phyloP scores from a whole-genome alignment of 2,113 vertebrate genomes.

The Natator depressus region DNA sequence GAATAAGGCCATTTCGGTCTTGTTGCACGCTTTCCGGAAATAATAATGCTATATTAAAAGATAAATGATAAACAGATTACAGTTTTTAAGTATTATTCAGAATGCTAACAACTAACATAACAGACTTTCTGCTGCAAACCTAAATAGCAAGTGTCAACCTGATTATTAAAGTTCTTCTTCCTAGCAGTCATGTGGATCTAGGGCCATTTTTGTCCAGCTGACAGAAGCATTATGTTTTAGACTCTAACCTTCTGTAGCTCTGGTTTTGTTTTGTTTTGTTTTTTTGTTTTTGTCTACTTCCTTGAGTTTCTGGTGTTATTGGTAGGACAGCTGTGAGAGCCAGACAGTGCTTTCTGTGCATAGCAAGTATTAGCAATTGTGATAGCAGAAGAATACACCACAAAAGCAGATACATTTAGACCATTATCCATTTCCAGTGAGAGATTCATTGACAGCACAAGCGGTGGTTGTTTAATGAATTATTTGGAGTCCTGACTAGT shows the following conservation, averaged over 20 bases:
- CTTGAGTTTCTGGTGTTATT: constrained; percentile 49
- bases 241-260: background rate
- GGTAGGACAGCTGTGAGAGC: constrained; percentile 41
- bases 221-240: constrained; percentile 61
- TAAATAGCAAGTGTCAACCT: constrained; percentile 72
- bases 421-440: constrained; percentile 57
- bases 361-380: constrained; percentile 31
- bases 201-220: constrained; percentile 47
- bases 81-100: constrained; percentile 76
- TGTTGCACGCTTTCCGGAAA: constrained; percentile 69
- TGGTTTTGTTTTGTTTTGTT: constrained; percentile 38
- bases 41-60: constrained; percentile 75
- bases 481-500: constrained; percentile 49
- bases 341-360: constrained; percentile 52
- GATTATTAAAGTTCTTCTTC: constrained; percentile 70
- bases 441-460: constrained; percentile 58
- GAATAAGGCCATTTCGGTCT: constrained; percentile 74
- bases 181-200: constrained; percentile 30
- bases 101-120: constrained; percentile 73
- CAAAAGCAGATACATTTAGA: constrained; percentile 59
- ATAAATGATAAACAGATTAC: constrained; percentile 78
- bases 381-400: constrained; percentile 10
- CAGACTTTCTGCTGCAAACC: constrained; percentile 61
- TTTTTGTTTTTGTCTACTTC: constrained; percentile 21
- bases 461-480: constrained; percentile 61